Evolutionary conservation across 2,797 vertebrate species (phyloP).

Genomic region (Malurus leucopterus): DNA sequence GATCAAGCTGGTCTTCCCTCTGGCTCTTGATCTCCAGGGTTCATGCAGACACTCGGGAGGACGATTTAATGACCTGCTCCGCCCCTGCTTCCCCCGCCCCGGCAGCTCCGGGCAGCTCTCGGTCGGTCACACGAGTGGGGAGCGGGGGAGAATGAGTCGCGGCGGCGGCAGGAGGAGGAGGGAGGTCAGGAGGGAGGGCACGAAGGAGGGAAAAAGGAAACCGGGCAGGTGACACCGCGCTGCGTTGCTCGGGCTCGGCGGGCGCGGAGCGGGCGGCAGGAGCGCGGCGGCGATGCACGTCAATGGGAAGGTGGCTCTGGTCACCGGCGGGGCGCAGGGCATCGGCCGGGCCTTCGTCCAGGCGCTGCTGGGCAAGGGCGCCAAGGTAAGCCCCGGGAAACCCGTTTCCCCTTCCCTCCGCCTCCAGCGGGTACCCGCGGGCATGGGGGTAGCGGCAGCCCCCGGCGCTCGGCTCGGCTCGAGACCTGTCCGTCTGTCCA

Average conservation of each 20-base stretch:
- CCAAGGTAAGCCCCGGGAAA: constrained; percentile 60
- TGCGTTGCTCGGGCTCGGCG: background rate
- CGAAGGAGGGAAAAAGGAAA: background rate
- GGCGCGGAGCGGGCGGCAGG: background rate
- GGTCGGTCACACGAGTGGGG: background rate
- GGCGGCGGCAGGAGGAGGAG: background rate
- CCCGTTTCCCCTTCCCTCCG: background rate
- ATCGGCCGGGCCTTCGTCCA: constrained; percentile 80
- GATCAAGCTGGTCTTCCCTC: rapidly evolving
- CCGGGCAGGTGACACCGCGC: constrained; percentile 65
- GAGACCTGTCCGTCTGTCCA: background rate
- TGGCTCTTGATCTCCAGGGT: background rate
- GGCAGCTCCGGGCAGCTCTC: background rate
- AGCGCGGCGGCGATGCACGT: constrained; percentile 76
- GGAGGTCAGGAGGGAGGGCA: background rate
- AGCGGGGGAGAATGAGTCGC: background rate
- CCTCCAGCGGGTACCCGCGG: background rate
- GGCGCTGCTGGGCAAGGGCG: constrained; percentile 73
- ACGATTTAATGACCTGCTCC: background rate
- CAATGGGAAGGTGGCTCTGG: constrained; percentile 85
- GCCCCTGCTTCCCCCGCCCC: constrained; percentile 1
- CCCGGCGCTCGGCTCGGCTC: background rate
- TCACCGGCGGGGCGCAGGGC: constrained; percentile 89
- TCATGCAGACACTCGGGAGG: background rate
- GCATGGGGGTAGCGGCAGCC: background rate